Base-by-base conservation (phyloP, 1,140 invertebrate genomes). In the Penaeus indicus region DNA sequence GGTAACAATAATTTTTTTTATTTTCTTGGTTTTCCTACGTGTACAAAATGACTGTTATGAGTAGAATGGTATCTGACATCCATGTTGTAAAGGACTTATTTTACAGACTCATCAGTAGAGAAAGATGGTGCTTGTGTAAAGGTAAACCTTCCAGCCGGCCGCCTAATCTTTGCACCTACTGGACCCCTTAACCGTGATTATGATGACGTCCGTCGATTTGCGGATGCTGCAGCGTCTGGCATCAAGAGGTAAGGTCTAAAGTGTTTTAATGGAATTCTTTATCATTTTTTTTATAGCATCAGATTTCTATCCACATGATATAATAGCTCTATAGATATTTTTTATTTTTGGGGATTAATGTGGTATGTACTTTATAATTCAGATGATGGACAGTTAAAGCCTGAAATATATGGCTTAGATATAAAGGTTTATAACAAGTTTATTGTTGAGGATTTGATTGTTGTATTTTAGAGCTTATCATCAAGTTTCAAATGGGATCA, bases 11-110 rank as follows among this genome's bases (percentile, higher is more conserved):
- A 8, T 11, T 72, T 25, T 25, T 25, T 93, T 96, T n/a, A 94
- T 95, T 22, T 94, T 94, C 10, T 16, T 54, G 54, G 8, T 54
- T 19, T 94, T 94, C 79, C 93, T 95, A 86, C 91, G 94, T 98
- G 63, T 95, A 95, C 91, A 94, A 96, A 47, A 96, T 96, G 0
- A 97, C 96, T 67, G 96, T 96, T n/a, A 54, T 54, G 54, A 54
- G 16, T 54, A 16, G 0, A 54, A 8, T 54, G 16, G 54, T 54
- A 54, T 54, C 54, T 13, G 54, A 54, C 54, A 54, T 54, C 54
- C 16, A 16, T 54, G 54, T 54, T 54, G 8, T 13, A 54, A 42
- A 42, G 38, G 5, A 54, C 10, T 54, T 69, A 96, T 95, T 92
- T 92, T 95, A 27, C 95, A 19, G 92, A 92, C 32, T 94, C 93